Evolutionary conservation across 2,113 vertebrate species (phyloP).

Genomic region (Barnardius zonarius): DNA sequence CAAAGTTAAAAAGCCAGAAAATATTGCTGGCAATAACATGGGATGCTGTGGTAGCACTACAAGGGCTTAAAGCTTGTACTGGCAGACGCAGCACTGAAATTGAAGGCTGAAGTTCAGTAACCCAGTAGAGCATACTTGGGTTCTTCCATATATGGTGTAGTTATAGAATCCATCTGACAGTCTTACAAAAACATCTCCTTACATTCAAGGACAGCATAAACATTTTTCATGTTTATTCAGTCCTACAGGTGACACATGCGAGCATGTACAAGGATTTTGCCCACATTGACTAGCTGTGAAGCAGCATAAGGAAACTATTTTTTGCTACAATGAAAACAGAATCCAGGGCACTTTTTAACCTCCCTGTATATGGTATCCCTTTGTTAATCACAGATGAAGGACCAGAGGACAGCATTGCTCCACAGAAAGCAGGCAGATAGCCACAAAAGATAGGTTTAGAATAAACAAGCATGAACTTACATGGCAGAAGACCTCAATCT

Average conservation of each 20-base stretch:
- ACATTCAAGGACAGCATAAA: neutral
- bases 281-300: neutral
- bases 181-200: neutral
- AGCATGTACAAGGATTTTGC: neutral
- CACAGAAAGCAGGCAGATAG: neutral
- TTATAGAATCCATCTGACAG: neutral
- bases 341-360: neutral
- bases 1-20: neutral
- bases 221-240: neutral
- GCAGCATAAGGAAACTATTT: neutral
- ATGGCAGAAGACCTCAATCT: neutral
- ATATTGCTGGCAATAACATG: fast-evolving
- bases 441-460: neutral
- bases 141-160: neutral
- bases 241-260: neutral
- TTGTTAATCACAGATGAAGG: neutral
- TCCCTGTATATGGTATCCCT: neutral
- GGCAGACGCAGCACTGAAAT: neutral
- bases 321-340: neutral
- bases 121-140: neutral
- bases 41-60: neutral
- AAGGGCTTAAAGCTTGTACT: neutral
- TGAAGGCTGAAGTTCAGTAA: neutral
- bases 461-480: neutral
- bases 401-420: neutral